Evolutionary conservation across 2,797 vertebrate genomes (phyloP), one percentile per base, ranked within the genome.

Genomic region (Hapalemur alaotrensis): DNA sequence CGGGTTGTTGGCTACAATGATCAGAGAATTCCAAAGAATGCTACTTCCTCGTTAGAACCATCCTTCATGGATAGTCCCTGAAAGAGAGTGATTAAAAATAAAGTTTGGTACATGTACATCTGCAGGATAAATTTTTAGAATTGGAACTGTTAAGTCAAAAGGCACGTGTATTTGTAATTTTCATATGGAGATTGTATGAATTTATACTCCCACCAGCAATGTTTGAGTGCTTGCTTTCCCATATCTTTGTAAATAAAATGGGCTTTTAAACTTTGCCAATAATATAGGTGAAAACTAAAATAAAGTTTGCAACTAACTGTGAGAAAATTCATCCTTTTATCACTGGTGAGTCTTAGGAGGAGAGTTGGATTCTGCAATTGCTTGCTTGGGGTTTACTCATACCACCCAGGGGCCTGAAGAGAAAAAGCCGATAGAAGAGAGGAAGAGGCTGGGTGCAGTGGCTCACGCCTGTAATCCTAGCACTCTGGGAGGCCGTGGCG

Each of bases 71-170:
- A 50, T 32, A 43, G 28, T 61, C 32, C 43, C 85, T 80, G 57
- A 76, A 79, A 72, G 46, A 90, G 25, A 86, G 59, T 87, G 52
- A 61, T 35, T n/a, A 52, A 63, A 83, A 70, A 75, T 50, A 67
- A 83, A 63, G 46, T 76, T 84, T 41, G 23, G 54, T 78, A 4
- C 6, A 14, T 50, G 28, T 67, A 11, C 32, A 38, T 13, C 13
- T n/a, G 20, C 43, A 70, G 72, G 73, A 57, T 43, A 52, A 84
- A 84, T 23, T 73, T 50, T 61, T 41, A 43, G 32, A 46, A 30
- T n/a, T 91, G 15, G 38, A 94, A 83, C 50, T 48, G 48, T 69
- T 54, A 89, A 41, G 41, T 83, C 50, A 70, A 93, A 94, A 94
- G 75, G 4, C 50, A 59, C 17, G 17, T 48, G 23, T 11, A 41